Evolutionary conservation across 2,113 vertebrate species (phyloP), one percentile per base, ranked within the genome.

Genomic region (Pristiophorus japonicus): DNA sequence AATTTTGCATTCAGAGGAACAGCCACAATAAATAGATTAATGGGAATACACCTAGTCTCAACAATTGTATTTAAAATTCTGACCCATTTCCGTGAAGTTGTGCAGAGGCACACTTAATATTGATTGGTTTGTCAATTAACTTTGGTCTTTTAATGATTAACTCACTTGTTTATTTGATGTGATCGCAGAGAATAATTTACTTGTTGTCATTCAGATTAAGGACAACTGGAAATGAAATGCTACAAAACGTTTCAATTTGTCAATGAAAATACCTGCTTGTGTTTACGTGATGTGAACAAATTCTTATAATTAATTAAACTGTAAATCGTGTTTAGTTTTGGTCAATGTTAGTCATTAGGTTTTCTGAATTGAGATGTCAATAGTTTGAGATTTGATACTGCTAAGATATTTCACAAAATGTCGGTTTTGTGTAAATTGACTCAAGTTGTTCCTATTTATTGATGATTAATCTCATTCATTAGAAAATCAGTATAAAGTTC

Each of bases 21-120:
- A 63, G n/a, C 8, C 88, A 63, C n/a, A 62, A 91, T 91, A 91
- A 62, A n/a, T 91, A 91, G 88, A 91, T 91, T 91, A 91, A 91
- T 91, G 55, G 16, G 55, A 63, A 18, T 91, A n/a, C 88, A 63
- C 38, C 3, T 62, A 38, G 16, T 7, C 34, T 59, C 55, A 63
- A 42, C 34, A 91, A 91, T n/a, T 91, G 88, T 81, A 81, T 81
- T 81, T 81, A 81, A 42, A 81, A 81, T 81, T 81, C n/a, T 81
- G 75, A 81, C 75, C n/a, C 14, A 42, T 81, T 81, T 81, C 75
- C 42, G 12, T 42, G n/a, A 81, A 42, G n/a, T 81, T 81, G 75
- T 16, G 14, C 75, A 38, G 38, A 81, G 34, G n/a, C n/a, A 81
- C 38, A 81, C 12, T 20, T 38, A 81, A 81, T 81, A 3, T 42